These are phyloP conservation scores for Poecile montanus DNA, from an alignment of 2,797 vertebrate genomes.

Conservation along the genomic window DNA sequence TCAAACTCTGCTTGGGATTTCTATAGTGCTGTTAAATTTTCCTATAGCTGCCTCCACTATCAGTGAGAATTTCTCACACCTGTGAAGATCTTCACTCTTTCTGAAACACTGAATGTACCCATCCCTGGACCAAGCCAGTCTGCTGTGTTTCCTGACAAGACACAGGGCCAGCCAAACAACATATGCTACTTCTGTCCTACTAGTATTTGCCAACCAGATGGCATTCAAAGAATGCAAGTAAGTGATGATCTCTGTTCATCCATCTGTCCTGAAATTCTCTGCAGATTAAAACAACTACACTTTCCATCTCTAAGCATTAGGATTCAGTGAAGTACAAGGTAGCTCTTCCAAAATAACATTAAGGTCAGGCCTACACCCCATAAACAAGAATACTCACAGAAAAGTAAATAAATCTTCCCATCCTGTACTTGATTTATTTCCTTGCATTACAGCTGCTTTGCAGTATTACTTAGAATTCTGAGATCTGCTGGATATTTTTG, in stretches of 20 bases:
- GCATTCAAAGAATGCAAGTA: slow-evolving; percentile 10
- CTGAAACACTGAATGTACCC: neutral
- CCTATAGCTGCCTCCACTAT: neutral
- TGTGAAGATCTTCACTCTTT: neutral
- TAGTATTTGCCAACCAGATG: slow-evolving; percentile 33
- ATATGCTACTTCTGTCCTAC: neutral
- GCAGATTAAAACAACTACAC: neutral
- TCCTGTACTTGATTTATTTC: neutral
- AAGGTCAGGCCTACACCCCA: neutral
- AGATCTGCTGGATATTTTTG: neutral
- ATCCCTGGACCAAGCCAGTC: neutral
- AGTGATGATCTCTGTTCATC: neutral
- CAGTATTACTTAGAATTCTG: neutral
- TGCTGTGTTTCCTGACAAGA: neutral
- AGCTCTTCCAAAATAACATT: neutral
- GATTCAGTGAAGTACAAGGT: neutral
- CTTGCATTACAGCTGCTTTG: neutral
- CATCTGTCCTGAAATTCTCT: slow-evolving; percentile 22
- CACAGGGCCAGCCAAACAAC: neutral
- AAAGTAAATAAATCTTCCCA: neutral
- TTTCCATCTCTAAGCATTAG: neutral
- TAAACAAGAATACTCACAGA: neutral
- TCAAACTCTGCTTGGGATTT: neutral
- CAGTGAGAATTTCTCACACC: neutral
- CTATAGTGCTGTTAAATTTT: neutral